Conservation (phyloP, 2,797 vertebrate genomes). For the Labroides dimidiatus region DNA sequence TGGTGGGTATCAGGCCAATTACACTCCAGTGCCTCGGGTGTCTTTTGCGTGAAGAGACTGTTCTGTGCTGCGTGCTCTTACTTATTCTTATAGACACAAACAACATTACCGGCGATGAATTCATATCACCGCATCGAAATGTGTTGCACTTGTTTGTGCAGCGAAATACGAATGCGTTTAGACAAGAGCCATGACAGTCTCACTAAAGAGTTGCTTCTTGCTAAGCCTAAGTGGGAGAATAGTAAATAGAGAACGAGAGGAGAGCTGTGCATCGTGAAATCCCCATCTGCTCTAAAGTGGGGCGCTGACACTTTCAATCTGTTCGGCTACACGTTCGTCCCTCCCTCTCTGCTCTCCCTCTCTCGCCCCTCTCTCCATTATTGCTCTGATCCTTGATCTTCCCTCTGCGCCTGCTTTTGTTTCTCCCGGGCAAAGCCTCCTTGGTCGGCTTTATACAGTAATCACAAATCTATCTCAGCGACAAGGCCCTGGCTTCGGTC, state of each 20-base stretch:
- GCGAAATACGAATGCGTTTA: slow-evolving; percentile 59
- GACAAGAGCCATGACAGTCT: slow-evolving; percentile 55
- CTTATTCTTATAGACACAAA: slow-evolving; percentile 57
- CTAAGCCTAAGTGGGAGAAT: slow-evolving; percentile 74
- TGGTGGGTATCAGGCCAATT: slow-evolving; percentile 51
- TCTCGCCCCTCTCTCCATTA: slow-evolving; percentile 53
- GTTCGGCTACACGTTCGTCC: slow-evolving; percentile 57
- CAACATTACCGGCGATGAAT: slow-evolving; percentile 55
- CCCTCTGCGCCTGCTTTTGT: slow-evolving; percentile 56
- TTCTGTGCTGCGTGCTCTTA: slow-evolving; percentile 19
- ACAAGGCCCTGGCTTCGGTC: slow-evolving; percentile 42
- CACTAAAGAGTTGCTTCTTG: slow-evolving; percentile 65
- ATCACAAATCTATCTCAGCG: slow-evolving; percentile 57
- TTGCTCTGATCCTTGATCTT: slow-evolving; percentile 66
- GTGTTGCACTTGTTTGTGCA: slow-evolving; percentile 61
- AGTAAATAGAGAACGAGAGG: slow-evolving; percentile 75
- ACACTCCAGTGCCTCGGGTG: slow-evolving; percentile 38
- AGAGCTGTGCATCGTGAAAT: slow-evolving; percentile 75
- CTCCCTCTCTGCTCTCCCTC: slow-evolving; percentile 45
- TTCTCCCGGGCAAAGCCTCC: slow-evolving; percentile 52
- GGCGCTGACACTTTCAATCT: slow-evolving; percentile 81
- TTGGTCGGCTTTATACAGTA: slow-evolving; percentile 51
- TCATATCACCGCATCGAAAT: slow-evolving; percentile 41
- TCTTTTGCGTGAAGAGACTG: slow-evolving; percentile 33
- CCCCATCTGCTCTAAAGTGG: slow-evolving; percentile 79